Percentiles rank a stretch among this genome's conserved stretches.
phyloP scores from a whole-genome alignment of 2,888 invertebrate genomes.

The Drosophila formosana region DNA sequence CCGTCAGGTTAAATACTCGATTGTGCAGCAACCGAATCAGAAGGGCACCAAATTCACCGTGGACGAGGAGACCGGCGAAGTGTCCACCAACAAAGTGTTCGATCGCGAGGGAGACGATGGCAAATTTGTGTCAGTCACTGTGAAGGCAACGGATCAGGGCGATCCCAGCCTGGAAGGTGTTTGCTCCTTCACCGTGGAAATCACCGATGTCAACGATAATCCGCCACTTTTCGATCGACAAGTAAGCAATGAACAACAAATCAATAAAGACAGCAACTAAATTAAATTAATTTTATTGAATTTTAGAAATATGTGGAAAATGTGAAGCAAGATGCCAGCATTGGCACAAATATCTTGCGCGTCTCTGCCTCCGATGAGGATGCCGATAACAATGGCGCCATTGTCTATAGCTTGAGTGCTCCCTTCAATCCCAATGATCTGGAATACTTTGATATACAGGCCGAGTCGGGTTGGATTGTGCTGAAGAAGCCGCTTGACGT shows the following conservation, averaged over 20 bases:
- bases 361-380: constrained; percentile 99
- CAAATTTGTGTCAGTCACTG: constrained; percentile 97
- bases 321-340: constrained; percentile 98
- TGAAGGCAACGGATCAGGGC: constrained; percentile 99
- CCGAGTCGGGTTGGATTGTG: constrained; percentile 98
- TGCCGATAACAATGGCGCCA: constrained; percentile 98
- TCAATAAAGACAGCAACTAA: too few species aligned
- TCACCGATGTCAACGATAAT: constrained; percentile 99
- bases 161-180: constrained; percentile 98
- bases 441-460: constrained; percentile 98
- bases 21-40: constrained; percentile 97
- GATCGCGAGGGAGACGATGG: constrained; percentile 98
- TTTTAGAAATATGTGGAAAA: constrained; percentile 97
- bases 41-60: constrained; percentile 98
- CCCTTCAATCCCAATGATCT: constrained; percentile 95
- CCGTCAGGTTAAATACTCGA: constrained; percentile 94
- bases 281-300: neutral
- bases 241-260: constrained; percentile 86
- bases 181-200: constrained; percentile 99
- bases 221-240: constrained; percentile 97
- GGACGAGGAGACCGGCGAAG: constrained; percentile 97
- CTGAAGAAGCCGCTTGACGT: constrained; percentile 97
- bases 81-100: constrained; percentile 97
- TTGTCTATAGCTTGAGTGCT: constrained; percentile 95
- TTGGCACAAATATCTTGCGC: constrained; percentile 96